Evolutionary conservation across 2,113 vertebrate species (phyloP).

Genomic region (Marcusenius ussheri): DNA sequence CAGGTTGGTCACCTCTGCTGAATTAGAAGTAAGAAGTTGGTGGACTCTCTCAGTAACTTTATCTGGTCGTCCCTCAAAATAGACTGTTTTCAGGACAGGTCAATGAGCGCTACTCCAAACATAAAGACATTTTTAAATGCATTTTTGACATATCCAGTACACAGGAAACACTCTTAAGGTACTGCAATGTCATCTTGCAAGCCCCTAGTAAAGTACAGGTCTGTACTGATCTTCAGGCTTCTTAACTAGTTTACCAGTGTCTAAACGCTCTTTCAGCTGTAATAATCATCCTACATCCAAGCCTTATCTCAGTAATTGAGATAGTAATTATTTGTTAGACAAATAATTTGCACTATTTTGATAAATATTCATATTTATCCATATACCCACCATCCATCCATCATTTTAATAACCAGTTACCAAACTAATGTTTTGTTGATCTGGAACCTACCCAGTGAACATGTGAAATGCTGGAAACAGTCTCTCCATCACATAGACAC

Average conservation of each 20-base stretch:
- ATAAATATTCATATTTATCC: neutral
- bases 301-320: neutral
- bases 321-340: neutral
- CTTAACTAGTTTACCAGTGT: neutral
- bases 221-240: neutral
- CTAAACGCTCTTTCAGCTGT: neutral
- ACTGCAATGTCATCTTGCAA: neutral
- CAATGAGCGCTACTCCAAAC: neutral
- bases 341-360: neutral
- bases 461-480: neutral
- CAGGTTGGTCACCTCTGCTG: constrained; percentile 60
- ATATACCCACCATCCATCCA: neutral
- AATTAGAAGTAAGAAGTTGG: neutral
- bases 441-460: neutral
- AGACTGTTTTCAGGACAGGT: neutral
- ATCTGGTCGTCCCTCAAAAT: neutral
- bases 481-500: neutral
- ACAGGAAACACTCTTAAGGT: neutral
- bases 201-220: neutral
- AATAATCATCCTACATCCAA: neutral
- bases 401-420: neutral
- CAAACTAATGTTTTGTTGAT: neutral
- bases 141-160: neutral
- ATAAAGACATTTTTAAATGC: neutral
- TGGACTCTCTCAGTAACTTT: neutral